These are phyloP conservation scores for Phragmatobia fuliginosa DNA, from an alignment of 2,888 invertebrate genomes.

Conservation along the genomic window DNA sequence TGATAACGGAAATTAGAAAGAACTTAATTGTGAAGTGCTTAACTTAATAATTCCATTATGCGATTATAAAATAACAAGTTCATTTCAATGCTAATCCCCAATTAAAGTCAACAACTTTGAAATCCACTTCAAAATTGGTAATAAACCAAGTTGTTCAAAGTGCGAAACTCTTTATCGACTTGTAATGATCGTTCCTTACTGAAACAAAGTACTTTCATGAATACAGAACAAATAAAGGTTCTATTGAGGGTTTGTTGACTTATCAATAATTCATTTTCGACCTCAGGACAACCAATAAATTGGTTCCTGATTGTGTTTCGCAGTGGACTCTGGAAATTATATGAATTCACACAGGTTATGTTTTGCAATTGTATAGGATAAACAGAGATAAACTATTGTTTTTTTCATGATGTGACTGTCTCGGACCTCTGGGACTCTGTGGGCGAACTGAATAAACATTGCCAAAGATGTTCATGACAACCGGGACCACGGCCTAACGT, in stretches of 20 bases:
- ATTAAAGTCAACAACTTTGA: conserved; percentile 34
- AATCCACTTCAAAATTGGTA: conserved; percentile 35
- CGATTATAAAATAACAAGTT: conserved; percentile 28
- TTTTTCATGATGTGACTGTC: no score
- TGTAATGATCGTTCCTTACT: conserved; percentile 40
- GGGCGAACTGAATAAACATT: no score
- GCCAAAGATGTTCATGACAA: no score
- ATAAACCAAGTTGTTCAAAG: conserved; percentile 40
- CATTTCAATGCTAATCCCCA: conserved; percentile 32
- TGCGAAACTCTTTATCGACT: conserved; percentile 48
- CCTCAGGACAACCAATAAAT: conserved; percentile 39
- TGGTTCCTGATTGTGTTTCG: conserved; percentile 34
- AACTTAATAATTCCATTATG: conserved; percentile 1
- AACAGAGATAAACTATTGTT: no score
- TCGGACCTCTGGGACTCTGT: no score
- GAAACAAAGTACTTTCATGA: conserved; percentile 47
- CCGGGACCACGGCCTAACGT: no score
- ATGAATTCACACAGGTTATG: not conserved
- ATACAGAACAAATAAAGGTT: conserved; percentile 48
- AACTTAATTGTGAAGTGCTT: not conserved
- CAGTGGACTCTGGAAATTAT: conserved; percentile 13
- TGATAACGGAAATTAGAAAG: not conserved
- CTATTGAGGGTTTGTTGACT: conserved; percentile 38
- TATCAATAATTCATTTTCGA: conserved; percentile 53
- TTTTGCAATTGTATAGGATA: not conserved